Conservation (phyloP, 2,888 invertebrate genomes). For the Micoletzkya japonica region DNA sequence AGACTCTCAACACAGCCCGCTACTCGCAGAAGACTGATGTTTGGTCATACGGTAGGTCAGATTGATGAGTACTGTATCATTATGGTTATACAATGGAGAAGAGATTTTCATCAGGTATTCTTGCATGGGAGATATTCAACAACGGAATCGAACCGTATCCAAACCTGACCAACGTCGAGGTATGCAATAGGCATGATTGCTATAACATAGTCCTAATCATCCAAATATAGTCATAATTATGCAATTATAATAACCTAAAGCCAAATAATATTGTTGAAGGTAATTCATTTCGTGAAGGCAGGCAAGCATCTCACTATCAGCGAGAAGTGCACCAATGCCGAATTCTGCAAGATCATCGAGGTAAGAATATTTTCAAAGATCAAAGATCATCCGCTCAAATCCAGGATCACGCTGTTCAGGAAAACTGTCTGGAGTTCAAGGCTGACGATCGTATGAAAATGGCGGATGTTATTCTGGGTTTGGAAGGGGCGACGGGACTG, state of each 20-base stretch:
- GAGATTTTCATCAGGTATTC: neutral
- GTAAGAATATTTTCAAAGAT: neutral
- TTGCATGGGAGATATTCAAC: slow-evolving; percentile 27
- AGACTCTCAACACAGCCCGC: slow-evolving; percentile 23
- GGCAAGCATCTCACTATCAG: slow-evolving; percentile 13
- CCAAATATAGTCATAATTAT: no score
- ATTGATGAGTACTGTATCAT: neutral
- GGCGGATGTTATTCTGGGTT: neutral
- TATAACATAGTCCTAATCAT: no score
- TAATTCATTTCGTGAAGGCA: slow-evolving; percentile 16
- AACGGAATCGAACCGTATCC: slow-evolving; percentile 24
- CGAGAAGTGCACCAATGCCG: slow-evolving; percentile 14
- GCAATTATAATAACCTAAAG: no score
- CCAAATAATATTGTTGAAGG: slow-evolving; percentile 1
- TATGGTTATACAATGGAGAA: neutral
- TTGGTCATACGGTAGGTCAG: slow-evolving; percentile 10
- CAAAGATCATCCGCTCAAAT: neutral
- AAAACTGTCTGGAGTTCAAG: neutral
- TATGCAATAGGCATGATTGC: neutral
- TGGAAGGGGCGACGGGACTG: slow-evolving; percentile 1
- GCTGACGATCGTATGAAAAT: neutral
- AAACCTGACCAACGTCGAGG: slow-evolving; percentile 17
- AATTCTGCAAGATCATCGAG: slow-evolving; percentile 13
- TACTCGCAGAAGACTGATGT: slow-evolving; percentile 33
- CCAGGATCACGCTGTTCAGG: neutral